Evolutionary conservation across 2,113 vertebrate genomes (phyloP).

Genomic region (Barbus barbus): DNA sequence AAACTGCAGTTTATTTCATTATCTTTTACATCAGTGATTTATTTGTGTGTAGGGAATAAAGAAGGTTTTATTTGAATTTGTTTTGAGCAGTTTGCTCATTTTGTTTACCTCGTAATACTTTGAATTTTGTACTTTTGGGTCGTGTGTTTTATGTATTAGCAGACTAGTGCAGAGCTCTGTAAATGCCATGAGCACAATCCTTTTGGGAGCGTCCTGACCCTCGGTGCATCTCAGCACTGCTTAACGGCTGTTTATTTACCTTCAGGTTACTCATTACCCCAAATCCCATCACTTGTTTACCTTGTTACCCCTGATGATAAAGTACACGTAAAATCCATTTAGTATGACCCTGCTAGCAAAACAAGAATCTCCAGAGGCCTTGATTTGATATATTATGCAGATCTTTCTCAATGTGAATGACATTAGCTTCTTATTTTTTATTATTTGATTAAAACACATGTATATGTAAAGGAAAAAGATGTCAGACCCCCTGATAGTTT

Average conservation of each 20-base stretch:
- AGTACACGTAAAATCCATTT: slow-evolving; percentile 55
- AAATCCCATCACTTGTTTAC: slow-evolving; percentile 45
- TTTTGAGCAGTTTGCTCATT: not conserved
- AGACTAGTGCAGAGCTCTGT: not conserved
- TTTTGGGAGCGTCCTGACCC: too few relatives aligned
- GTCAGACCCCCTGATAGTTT: not conserved
- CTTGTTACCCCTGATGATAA: slow-evolving; percentile 3
- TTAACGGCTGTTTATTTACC: slow-evolving; percentile 45
- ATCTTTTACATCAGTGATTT: not conserved
- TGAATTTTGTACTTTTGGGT: not conserved
- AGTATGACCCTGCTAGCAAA: slow-evolving; percentile 26
- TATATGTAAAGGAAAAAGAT: not conserved
- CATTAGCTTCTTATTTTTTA: not conserved
- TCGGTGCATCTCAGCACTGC: not conserved
- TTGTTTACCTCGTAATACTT: not conserved
- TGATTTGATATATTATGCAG: not conserved
- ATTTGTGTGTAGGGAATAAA: not conserved
- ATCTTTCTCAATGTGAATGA: not conserved
- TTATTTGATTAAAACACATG: not conserved
- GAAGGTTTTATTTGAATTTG: not conserved
- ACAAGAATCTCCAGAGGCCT: slow-evolving; percentile 8
- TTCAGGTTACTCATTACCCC: slow-evolving; percentile 55
- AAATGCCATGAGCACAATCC: slow-evolving; percentile 2
- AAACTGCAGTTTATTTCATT: not conserved
- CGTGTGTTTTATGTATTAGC: not conserved